Evolutionary conservation across 2,888 invertebrate genomes (phyloP), one percentile per base, ranked within the genome.

Genomic region (Lamellibrachia columna): DNA sequence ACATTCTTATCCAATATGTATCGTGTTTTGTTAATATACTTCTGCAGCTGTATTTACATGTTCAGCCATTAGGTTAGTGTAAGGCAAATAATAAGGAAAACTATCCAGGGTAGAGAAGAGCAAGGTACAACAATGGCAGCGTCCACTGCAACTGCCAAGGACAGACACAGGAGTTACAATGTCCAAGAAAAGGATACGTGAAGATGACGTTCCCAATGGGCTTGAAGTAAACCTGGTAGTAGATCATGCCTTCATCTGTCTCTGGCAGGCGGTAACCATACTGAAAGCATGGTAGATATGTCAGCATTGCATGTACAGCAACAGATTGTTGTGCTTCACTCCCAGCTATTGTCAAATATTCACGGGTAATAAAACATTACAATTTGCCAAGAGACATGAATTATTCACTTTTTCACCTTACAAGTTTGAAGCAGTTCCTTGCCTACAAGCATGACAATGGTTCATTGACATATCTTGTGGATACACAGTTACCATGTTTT

Each of bases 221-320:
- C 92, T 95, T 94, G 94, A 96, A 96, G 92, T 95, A 93, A 55
- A 96, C 94, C 93, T 96, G 95, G 91, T 95, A 96, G 93, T 95
- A 96, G 15, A 95, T 93, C 90, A 96, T 94, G 53, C 94, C 95
- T 22, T 95, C 95, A n/a, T 96, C 96, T 92, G 94, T 94, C 40
- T 96, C 96, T 90, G 96, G 96, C 7, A 96, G 94, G 91, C 96
- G 94, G 94, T 96, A 96, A 0, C 96, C 96, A 95, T 96, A 96
- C 96, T 96, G 94, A 91, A 95, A 95, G 75, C 75, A 75, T 22
- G 60, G 1, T 60, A 22, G 60, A 60, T 15, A 91, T 55, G 52
- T 28, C 55, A 55, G 8, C 55, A 55, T 55, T 1, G 55, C 9
- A 55, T 55, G 3, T 1, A 55, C 8, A 6, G 22, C 6, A 6